A percentile compares a stretch with the other conserved stretches of the same genome.
Evolutionary conservation across 2,797 vertebrate genomes (phyloP).

Genomic region (Cyprinella venusta): DNA sequence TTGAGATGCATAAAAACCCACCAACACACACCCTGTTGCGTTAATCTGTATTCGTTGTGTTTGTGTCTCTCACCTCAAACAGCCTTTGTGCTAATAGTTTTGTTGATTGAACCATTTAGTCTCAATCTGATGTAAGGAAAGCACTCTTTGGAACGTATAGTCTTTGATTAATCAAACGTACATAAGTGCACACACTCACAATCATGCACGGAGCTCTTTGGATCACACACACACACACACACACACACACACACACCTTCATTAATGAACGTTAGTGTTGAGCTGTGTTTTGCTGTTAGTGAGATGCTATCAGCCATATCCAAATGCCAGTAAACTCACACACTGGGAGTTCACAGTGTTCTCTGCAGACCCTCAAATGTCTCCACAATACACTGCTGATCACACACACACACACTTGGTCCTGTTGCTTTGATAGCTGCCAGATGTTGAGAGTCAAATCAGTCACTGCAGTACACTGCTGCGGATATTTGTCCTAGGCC

Average conservation of each 20-base stretch:
- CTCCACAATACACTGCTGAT: slow-evolving; percentile 49
- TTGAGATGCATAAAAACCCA: slow-evolving; percentile 7
- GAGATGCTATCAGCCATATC: slow-evolving; percentile 52
- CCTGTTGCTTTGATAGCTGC: slow-evolving; percentile 59
- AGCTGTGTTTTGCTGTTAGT: slow-evolving; percentile 43
- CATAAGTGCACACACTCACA: slow-evolving; percentile 1
- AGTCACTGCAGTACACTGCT: slow-evolving; percentile 38
- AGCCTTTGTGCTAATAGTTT: slow-evolving; percentile 50
- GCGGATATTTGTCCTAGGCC: slow-evolving; percentile 23
- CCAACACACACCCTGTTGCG: not conserved
- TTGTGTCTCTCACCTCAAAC: slow-evolving; percentile 49
- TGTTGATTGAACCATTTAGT: slow-evolving; percentile 57
- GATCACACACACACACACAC: slow-evolving; percentile 54
- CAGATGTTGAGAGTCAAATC: slow-evolving; percentile 57
- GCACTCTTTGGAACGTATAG: slow-evolving; percentile 39
- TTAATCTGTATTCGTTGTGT: slow-evolving; percentile 3
- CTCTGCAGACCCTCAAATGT: slow-evolving; percentile 49
- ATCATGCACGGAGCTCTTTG: slow-evolving; percentile 26
- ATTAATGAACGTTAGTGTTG: slow-evolving; percentile 52
- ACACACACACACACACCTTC: slow-evolving; percentile 51
- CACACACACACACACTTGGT: slow-evolving; percentile 47
- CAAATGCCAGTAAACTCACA: slow-evolving; percentile 49
- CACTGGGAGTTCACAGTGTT: slow-evolving; percentile 32
- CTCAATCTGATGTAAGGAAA: slow-evolving; percentile 40
- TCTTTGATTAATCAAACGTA: slow-evolving; percentile 47